Base-by-base conservation (phyloP, 2,888 invertebrate species). In the Strigamia crassipes region DNA sequence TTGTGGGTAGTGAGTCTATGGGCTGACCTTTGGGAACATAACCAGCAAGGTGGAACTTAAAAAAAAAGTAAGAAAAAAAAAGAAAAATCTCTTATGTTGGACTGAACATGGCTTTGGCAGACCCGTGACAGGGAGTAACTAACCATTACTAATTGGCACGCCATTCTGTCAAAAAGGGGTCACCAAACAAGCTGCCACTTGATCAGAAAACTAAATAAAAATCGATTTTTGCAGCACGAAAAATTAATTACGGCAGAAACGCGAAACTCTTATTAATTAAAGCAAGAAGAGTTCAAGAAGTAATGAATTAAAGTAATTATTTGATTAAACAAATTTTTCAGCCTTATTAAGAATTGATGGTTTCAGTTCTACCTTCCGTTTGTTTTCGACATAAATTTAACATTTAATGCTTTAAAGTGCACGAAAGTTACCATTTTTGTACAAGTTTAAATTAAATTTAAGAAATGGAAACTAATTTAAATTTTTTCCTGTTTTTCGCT, bases 101-200 rank as follows among this genome's bases (percentile, higher is more conserved):
- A 73, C 23, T 5, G 73, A n/a, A 73, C 13, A 31, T 73, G 31
- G 38, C 10, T 38, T 38, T 38, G 38, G 73, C 23, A 73, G 31
- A 27, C 15, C 73, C 31, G 1, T 27, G 73, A 73, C 73, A 73
- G 73, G 73, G 73, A 73, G 73, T 73, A 73, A 73, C 73, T 73
- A 73, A 73, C 73, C 73, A 73, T 73, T 73, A 73, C 73, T 73
- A 73, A 73, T 73, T 31, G 73, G 12, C 73, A 73, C 73, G 73
- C 31, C 13, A 73, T 27, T 31, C 73, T 27, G 73, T 73, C 73
- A 31, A 73, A 27, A 23, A 73, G 73, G n/a, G 73, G 73, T 73
- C 73, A 73, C 73, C 73, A 73, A 73, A 73, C 73, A 73, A 31
- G 73, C 31, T 73, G 27, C 73, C 73, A n/a, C 27, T 73, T 73